Conservation (phyloP, 2,888 invertebrate genomes). For the Drosophila conformis region DNA sequence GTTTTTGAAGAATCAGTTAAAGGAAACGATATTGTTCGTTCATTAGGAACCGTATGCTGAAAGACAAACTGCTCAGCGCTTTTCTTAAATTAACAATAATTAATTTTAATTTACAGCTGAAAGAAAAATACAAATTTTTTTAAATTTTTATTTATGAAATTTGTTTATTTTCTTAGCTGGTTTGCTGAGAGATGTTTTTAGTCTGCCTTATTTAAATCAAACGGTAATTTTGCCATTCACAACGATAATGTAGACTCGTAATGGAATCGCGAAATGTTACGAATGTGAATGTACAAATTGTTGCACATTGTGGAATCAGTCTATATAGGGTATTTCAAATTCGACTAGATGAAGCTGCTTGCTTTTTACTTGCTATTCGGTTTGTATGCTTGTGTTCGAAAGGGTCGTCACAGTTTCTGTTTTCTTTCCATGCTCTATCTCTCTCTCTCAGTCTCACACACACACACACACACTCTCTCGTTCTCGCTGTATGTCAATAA, state of each 20-base stretch:
- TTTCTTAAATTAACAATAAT: background rate
- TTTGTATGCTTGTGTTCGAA: background rate
- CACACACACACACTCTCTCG: background rate
- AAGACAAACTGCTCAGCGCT: too few relatives aligned
- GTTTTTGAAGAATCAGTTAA: background rate
- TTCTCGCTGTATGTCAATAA: conserved; percentile 60
- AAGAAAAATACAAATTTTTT: too few relatives aligned
- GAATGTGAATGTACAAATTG: background rate
- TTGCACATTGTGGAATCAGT: background rate
- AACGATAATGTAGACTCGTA: too few relatives aligned
- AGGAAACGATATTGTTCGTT: background rate
- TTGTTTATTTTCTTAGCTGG: background rate
- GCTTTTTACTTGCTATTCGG: background rate
- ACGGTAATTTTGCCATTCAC: too few relatives aligned
- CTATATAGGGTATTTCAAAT: background rate
- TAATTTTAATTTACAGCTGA: background rate
- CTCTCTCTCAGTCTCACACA: too few relatives aligned
- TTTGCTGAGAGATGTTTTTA: background rate
- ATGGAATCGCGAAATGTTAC: too few relatives aligned
- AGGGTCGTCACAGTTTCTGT: background rate
- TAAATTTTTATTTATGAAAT: too few relatives aligned
- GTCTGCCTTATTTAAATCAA: too few relatives aligned
- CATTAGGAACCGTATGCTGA: background rate
- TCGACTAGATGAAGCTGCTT: background rate
- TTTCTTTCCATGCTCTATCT: background rate